Percentiles rank a stretch among this genome's conserved stretches.
These are phyloP conservation scores for Chanos chanos DNA, from an alignment of 2,797 vertebrate species.

Conservation along the genomic window DNA sequence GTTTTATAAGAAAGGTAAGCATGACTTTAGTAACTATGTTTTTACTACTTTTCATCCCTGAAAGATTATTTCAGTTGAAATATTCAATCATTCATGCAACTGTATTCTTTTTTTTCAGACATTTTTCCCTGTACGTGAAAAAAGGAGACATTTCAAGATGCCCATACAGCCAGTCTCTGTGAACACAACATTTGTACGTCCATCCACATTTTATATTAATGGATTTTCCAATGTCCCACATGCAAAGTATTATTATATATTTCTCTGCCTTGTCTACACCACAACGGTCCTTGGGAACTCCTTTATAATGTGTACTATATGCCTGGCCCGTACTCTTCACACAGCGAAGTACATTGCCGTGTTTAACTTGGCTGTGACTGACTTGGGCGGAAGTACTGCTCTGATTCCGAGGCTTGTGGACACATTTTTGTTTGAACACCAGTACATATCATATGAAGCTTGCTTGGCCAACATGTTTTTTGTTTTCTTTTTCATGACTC, in stretches of 20 bases:
- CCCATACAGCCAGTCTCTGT: not conserved
- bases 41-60: too few relatives aligned
- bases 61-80: too few relatives aligned
- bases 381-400: constrained; percentile 33
- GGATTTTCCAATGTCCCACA: constrained; percentile 32
- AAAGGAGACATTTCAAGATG: not conserved
- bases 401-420: constrained; percentile 37
- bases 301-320: constrained; percentile 35
- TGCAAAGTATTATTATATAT: constrained; percentile 27
- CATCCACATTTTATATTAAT: constrained; percentile 13
- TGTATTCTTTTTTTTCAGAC: too few relatives aligned
- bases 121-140: not conserved
- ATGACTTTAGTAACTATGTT: too few relatives aligned
- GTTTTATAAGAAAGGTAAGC: too few relatives aligned
- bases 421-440: constrained; percentile 36
- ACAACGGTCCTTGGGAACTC: constrained; percentile 38
- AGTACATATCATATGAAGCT: constrained; percentile 25
- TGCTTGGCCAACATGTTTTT: constrained; percentile 41
- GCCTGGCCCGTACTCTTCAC: constrained; percentile 24
- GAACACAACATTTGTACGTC: constrained; percentile 15
- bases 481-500: constrained; percentile 23
- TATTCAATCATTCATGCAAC: too few relatives aligned
- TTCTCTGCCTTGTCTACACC: constrained; percentile 34
- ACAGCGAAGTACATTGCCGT: constrained; percentile 39
- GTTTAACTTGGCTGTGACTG: constrained; percentile 23